Evolutionary conservation across 2,113 vertebrate species (phyloP).

Genomic region (Cranoglanis bouderius): DNA sequence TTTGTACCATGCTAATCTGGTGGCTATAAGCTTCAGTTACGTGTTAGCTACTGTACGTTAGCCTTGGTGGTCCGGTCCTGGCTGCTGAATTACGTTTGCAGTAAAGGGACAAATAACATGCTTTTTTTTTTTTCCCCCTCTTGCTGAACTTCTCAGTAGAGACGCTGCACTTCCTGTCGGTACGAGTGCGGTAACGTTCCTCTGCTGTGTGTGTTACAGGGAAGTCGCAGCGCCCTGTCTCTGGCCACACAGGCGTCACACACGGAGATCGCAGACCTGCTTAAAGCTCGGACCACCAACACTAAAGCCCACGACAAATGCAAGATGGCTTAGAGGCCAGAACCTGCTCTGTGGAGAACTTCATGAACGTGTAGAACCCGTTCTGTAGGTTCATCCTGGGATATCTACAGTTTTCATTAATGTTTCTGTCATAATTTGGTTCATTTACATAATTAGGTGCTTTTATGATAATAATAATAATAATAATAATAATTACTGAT

Average conservation of each 20-base stretch:
- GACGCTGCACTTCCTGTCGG: not conserved
- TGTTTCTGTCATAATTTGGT: not conserved
- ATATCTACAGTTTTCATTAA: not conserved
- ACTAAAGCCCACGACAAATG: slow-evolving; percentile 55
- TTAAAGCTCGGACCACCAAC: slow-evolving; percentile 75
- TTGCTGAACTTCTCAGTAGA: not conserved
- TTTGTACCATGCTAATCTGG: not conserved
- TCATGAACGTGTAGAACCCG: not conserved
- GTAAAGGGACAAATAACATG: not conserved
- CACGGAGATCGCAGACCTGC: slow-evolving; percentile 80
- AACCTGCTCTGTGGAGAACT: not conserved
- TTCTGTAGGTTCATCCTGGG: not conserved
- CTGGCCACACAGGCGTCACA: slow-evolving; percentile 77
- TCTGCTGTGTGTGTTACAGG: slow-evolving; percentile 68
- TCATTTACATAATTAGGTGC: not conserved
- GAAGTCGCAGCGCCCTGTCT: slow-evolving; percentile 83
- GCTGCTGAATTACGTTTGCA: not conserved
- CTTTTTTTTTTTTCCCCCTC: too few species aligned
- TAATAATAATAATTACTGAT: too few species aligned
- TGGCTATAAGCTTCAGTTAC: not conserved
- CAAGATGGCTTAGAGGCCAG: slow-evolving; percentile 43
- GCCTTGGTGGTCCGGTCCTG: not conserved
- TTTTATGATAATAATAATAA: too few species aligned
- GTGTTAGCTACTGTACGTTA: too few species aligned
- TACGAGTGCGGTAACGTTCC: not conserved